These are phyloP conservation scores for Australoheros scitulus DNA, from an alignment of 2,113 vertebrate species.

Conservation along the genomic window DNA sequence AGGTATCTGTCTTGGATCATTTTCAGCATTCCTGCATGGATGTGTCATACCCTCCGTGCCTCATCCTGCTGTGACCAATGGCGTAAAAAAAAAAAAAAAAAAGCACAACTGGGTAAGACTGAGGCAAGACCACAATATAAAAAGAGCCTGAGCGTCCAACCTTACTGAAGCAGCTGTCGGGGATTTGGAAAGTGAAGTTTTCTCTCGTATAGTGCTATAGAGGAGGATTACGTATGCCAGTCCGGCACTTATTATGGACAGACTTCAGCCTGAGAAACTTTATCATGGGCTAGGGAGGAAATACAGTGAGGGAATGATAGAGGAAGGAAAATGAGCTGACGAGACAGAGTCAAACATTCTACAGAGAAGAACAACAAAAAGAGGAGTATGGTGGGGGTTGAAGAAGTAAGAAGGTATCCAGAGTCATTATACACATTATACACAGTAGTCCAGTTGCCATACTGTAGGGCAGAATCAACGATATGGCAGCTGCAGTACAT, in stretches of 20 bases:
- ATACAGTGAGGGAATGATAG: slow-evolving; percentile 10
- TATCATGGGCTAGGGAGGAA: background rate
- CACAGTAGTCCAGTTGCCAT: slow-evolving; percentile 8
- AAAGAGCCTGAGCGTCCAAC: slow-evolving; percentile 2
- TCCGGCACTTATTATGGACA: slow-evolving; percentile 14
- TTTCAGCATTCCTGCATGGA: slow-evolving; percentile 41
- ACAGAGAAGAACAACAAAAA: background rate
- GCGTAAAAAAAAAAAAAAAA: slow-evolving; percentile 1
- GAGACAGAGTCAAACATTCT: slow-evolving; percentile 16
- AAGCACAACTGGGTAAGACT: slow-evolving; percentile 4
- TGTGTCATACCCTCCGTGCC: slow-evolving; percentile 22
- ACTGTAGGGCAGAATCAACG: slow-evolving; percentile 12
- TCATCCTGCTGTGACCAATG: slow-evolving; percentile 9
- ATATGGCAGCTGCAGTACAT: slow-evolving; percentile 8
- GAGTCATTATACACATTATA: slow-evolving; percentile 36
- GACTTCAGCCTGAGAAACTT: slow-evolving; percentile 29
- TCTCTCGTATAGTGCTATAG: slow-evolving; percentile 10
- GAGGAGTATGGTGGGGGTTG: too few relatives aligned
- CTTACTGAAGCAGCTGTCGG: slow-evolving; percentile 55
- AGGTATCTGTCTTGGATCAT: slow-evolving; percentile 41
- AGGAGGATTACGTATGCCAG: slow-evolving; percentile 26
- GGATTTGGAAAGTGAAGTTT: slow-evolving; percentile 49
- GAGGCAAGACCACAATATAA: slow-evolving; percentile 19
- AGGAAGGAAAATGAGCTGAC: slow-evolving; percentile 31
- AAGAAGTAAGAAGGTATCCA: background rate